These are phyloP conservation scores for Ypsolopha sequella DNA, from an alignment of 2,888 invertebrate species.

Conservation along the genomic window DNA sequence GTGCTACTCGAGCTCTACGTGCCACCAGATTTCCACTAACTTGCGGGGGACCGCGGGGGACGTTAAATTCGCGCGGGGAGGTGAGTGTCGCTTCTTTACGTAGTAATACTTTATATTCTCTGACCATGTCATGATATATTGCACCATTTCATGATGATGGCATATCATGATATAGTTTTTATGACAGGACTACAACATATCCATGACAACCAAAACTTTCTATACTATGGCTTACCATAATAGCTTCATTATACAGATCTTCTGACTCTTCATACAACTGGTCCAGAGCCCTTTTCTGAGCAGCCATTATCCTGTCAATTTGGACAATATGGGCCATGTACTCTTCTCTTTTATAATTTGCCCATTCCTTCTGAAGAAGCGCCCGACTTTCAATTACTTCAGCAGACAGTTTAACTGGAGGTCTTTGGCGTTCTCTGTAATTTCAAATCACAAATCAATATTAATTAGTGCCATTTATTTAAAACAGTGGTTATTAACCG, in stretches of 20 bases:
- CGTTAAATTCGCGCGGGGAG: too few species aligned
- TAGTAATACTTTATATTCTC: too few species aligned
- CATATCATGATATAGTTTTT: too few species aligned
- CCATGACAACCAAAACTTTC: too few species aligned
- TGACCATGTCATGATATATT: too few species aligned
- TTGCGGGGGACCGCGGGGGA: too few species aligned
- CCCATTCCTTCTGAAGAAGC: conserved; percentile 81
- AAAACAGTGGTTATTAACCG: too few species aligned
- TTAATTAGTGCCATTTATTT: neutral
- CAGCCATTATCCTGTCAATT: conserved; percentile 75
- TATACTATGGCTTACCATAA: conserved; percentile 72
- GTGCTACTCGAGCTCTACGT: too few species aligned
- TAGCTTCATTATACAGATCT: conserved; percentile 88
- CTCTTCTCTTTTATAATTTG: conserved; percentile 74
- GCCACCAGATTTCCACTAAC: too few species aligned
- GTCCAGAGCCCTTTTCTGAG: conserved; percentile 84
- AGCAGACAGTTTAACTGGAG: conserved; percentile 48
- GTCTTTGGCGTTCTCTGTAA: conserved; percentile 56
- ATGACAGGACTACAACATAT: too few species aligned
- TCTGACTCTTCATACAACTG: conserved; percentile 86
- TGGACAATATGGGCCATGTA: conserved; percentile 75
- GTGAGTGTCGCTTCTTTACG: too few species aligned
- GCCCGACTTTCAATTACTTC: conserved; percentile 75
- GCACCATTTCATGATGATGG: too few species aligned
- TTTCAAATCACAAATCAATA: neutral